These are phyloP conservation scores for Cordylochernes scorpioides DNA, from an alignment of 2,888 invertebrate species.

Conservation along the genomic window DNA sequence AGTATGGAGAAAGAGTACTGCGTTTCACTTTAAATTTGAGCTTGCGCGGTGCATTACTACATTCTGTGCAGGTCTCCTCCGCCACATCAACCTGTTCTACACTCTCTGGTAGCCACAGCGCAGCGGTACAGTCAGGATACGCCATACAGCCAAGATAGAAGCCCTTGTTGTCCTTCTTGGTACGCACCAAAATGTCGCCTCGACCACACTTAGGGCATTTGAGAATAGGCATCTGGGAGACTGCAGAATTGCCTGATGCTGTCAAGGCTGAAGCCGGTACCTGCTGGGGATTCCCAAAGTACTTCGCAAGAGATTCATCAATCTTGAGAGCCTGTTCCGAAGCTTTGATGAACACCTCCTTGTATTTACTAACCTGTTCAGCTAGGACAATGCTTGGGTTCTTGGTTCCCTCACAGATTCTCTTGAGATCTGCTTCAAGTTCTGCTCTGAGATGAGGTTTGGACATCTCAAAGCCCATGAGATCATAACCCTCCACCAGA, in stretches of 20 bases:
- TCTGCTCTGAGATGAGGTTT: conserved; percentile 72
- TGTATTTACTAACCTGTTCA: conserved; percentile 54
- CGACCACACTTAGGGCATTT: conserved; percentile 24
- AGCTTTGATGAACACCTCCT: conserved; percentile 50
- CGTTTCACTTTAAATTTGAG: no score
- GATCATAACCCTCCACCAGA: conserved; percentile 68
- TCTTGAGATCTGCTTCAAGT: conserved; percentile 66
- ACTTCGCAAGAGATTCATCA: conserved; percentile 42
- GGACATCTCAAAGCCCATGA: conserved; percentile 63
- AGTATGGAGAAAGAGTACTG: no score
- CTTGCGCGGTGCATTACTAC: no score
- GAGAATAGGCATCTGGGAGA: conserved; percentile 4
- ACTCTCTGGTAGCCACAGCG: conserved; percentile 48
- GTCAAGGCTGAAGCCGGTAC: no score
- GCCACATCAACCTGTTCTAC: conserved; percentile 40
- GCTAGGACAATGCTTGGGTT: conserved; percentile 41
- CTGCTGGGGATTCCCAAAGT: conserved; percentile 34
- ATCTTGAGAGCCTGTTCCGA: conserved; percentile 39
- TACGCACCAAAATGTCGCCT: conserved; percentile 36
- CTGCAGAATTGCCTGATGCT: background rate
- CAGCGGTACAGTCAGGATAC: conserved; percentile 51
- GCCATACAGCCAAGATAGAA: conserved; percentile 46
- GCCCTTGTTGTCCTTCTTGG: conserved; percentile 33
- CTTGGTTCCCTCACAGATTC: conserved; percentile 38
- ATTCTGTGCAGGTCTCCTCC: no score